A percentile compares a stretch with the other conserved stretches of the same genome.
Conservation (phyloP, 2,888 invertebrate genomes). For the Drepanosiphum platanoidis region DNA sequence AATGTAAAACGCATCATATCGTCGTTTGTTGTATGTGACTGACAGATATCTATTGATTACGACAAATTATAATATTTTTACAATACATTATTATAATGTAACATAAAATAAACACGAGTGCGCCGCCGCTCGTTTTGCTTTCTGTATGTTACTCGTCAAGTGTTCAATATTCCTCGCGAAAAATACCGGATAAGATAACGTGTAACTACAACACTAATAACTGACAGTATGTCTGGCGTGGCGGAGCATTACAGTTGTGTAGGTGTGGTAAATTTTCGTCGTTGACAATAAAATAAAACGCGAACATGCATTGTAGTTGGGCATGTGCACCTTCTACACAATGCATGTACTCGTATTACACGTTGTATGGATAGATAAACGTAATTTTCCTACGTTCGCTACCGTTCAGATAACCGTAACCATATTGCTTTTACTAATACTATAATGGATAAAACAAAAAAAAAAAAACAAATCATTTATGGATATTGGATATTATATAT, state of each 20-base stretch:
- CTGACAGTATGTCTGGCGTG: neutral
- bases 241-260: neutral
- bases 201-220: too few relatives aligned
- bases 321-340: neutral
- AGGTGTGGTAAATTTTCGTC: constrained; percentile 25
- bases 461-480: constrained; percentile 3
- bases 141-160: neutral
- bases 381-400: constrained; percentile 33
- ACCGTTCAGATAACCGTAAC: constrained; percentile 46
- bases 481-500: too few relatives aligned
- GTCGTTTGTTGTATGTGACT: too few relatives aligned
- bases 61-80: too few relatives aligned
- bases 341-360: neutral
- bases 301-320: constrained; percentile 3
- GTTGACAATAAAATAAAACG: constrained; percentile 32
- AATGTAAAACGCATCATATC: too few relatives aligned
- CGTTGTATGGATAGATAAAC: neutral
- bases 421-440: constrained; percentile 8
- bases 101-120: neutral
- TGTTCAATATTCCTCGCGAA: neutral
- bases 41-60: too few relatives aligned
- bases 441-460: neutral
- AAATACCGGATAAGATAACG: neutral
- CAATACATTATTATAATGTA: neutral
- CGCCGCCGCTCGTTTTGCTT: neutral